Percentiles rank a stretch among this genome's conserved stretches.
Evolutionary conservation across 2,888 invertebrate species (phyloP).

Genomic region (Eumacrocentrus americanus): DNA sequence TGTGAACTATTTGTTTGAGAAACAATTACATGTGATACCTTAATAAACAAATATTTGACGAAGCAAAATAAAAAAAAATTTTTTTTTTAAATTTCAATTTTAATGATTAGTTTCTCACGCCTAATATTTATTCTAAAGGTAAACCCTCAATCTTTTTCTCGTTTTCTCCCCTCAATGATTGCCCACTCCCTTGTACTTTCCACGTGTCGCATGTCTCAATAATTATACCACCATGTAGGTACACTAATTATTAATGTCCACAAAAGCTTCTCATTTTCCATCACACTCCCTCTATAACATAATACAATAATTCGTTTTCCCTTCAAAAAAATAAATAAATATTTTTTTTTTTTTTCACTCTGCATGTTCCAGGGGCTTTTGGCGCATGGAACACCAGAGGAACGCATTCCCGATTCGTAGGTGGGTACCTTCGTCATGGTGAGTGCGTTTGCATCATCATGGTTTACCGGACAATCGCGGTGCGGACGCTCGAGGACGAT

Average conservation of each 20-base stretch:
- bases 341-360: conserved; percentile 15
- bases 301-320: neutral
- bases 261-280: conserved; percentile 5
- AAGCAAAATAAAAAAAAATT: neutral
- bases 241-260: conserved; percentile 16
- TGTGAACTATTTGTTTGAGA: too few species aligned
- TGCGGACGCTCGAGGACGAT: conserved; percentile 52
- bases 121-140: neutral
- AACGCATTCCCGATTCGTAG: conserved; percentile 49
- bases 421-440: conserved; percentile 58
- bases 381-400: neutral
- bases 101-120: neutral
- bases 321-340: neutral
- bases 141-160: conserved; percentile 17
- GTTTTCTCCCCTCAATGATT: conserved; percentile 15
- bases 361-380: neutral
- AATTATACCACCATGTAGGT: conserved; percentile 3
- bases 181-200: neutral
- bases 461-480: conserved; percentile 54
- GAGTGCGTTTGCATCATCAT: conserved; percentile 51
- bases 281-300: neutral
- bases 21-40: too few species aligned
- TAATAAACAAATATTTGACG: conserved; percentile 4
- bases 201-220: conserved; percentile 13
- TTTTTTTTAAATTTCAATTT: conserved; percentile 1